Evolutionary conservation across 2,888 invertebrate genomes (phyloP).

Genomic region (Mythimna lalbum): DNA sequence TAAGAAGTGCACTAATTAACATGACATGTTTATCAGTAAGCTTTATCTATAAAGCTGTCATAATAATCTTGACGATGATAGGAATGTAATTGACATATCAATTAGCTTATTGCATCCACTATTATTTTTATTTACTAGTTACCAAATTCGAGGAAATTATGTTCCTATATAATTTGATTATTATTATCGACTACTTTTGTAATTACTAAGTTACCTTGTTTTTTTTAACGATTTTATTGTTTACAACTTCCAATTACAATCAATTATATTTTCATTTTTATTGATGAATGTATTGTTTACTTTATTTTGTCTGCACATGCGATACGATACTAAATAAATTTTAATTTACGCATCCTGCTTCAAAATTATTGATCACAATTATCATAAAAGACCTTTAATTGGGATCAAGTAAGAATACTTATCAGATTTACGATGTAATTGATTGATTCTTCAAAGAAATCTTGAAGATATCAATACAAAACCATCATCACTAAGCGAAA

Average conservation of each 20-base stretch:
- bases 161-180: background rate
- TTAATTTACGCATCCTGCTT: conserved; percentile 17
- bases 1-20: conserved; percentile 50
- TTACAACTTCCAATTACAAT: conserved; percentile 20
- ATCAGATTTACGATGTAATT: conserved; percentile 15
- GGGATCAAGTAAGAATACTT: conserved; percentile 7
- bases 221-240: conserved; percentile 19
- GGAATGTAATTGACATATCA: conserved; percentile 62
- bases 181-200: conserved; percentile 5
- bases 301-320: conserved; percentile 22
- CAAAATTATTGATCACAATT: conserved; percentile 7
- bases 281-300: conserved; percentile 6
- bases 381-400: conserved; percentile 12
- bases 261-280: conserved; percentile 16
- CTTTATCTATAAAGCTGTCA: conserved; percentile 57
- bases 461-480: conserved; percentile 31
- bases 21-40: conserved; percentile 59
- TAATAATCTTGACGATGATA: conserved; percentile 60
- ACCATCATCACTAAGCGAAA: conserved; percentile 42
- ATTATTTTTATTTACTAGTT: conserved; percentile 41
- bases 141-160: conserved; percentile 5
- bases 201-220: conserved; percentile 13
- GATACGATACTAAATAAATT: conserved; percentile 8
- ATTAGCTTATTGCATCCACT: conserved; percentile 49
- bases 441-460: conserved; percentile 43